These are phyloP conservation scores for Tortrix viridana DNA, from an alignment of 2,888 invertebrate species.

Conservation along the genomic window DNA sequence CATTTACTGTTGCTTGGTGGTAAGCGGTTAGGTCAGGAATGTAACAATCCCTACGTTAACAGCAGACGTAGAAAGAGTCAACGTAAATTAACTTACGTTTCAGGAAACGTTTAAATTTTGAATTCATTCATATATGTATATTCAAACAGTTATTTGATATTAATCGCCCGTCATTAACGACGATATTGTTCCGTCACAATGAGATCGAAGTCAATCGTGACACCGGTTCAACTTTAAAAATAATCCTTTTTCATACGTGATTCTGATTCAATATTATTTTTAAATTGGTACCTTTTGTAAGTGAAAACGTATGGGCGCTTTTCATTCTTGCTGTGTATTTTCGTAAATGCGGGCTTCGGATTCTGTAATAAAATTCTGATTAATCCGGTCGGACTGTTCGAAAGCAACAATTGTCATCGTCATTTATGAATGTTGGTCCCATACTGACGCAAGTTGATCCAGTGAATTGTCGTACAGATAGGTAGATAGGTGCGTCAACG, in stretches of 20 bases:
- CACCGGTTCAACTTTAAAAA: background rate
- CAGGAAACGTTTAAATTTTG: background rate
- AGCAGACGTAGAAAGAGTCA: background rate
- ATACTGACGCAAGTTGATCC: slow-evolving; percentile 13
- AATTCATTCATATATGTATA: background rate
- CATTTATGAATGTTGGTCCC: slow-evolving; percentile 10
- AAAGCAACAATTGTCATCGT: slow-evolving; percentile 2
- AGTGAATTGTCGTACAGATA: slow-evolving; percentile 1
- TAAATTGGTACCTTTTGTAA: slow-evolving; percentile 12
- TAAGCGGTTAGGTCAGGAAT: slow-evolving; percentile 55
- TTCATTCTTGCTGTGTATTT: slow-evolving; percentile 6
- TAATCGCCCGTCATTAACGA: background rate
- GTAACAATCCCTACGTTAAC: slow-evolving; percentile 46
- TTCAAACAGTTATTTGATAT: background rate
- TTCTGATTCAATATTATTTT: background rate
- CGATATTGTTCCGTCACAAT: background rate
- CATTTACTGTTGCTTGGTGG: slow-evolving; percentile 48
- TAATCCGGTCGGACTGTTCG: slow-evolving; percentile 2
- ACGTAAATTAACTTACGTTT: background rate
- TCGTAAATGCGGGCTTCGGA: slow-evolving; percentile 7
- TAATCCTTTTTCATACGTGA: background rate
- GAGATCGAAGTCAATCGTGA: background rate
- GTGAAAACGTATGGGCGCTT: background rate
- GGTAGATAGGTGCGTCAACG: slow-evolving; percentile 28
- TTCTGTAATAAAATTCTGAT: slow-evolving; percentile 3